Percentiles rank a stretch among this genome's conserved stretches.
These are phyloP conservation scores for Siniperca undulata DNA, from an alignment of 2,797 vertebrate species.

Conservation along the genomic window DNA sequence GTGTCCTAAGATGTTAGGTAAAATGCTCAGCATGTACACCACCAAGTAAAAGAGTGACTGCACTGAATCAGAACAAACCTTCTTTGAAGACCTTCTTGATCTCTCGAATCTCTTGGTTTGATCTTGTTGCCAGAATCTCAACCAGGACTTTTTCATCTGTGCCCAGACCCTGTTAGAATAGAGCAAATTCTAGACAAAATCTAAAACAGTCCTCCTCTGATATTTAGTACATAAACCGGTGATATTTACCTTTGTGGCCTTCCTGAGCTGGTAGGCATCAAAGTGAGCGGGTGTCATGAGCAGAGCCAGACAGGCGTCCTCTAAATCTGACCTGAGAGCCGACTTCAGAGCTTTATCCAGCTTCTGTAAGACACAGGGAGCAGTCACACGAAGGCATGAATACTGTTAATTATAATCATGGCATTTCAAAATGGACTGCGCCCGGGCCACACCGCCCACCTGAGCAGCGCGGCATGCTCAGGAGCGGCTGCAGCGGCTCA, in stretches of 20 bases:
- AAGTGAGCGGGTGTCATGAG: conserved; percentile 90
- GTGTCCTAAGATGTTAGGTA: neutral
- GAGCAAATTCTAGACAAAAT: neutral
- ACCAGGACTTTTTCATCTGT: conserved; percentile 90
- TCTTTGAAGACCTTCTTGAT: conserved; percentile 87
- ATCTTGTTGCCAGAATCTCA: conserved; percentile 91
- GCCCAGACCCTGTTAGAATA: conserved; percentile 85
- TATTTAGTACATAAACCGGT: neutral
- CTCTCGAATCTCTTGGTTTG: conserved; percentile 87
- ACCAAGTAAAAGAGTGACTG: neutral
- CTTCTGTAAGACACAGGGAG: conserved; percentile 77
- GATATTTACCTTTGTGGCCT: conserved; percentile 88
- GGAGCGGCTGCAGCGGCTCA: too few species aligned
- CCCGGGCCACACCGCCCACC: too few species aligned
- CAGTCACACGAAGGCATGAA: neutral
- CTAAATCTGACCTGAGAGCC: conserved; percentile 84
- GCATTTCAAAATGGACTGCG: neutral
- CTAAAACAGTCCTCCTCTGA: neutral
- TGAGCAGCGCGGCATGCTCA: too few species aligned
- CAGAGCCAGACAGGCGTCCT: conserved; percentile 87
- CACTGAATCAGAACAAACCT: conserved; percentile 76
- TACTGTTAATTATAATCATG: too few species aligned
- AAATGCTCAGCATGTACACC: conserved; percentile 6
- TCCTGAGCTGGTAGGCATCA: conserved; percentile 89
- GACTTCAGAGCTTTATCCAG: conserved; percentile 86